A percentile compares a stretch with the other conserved stretches of the same genome.
phyloP scores from a whole-genome alignment of 2,888 invertebrate genomes.

The Nemapogon koenigi region DNA sequence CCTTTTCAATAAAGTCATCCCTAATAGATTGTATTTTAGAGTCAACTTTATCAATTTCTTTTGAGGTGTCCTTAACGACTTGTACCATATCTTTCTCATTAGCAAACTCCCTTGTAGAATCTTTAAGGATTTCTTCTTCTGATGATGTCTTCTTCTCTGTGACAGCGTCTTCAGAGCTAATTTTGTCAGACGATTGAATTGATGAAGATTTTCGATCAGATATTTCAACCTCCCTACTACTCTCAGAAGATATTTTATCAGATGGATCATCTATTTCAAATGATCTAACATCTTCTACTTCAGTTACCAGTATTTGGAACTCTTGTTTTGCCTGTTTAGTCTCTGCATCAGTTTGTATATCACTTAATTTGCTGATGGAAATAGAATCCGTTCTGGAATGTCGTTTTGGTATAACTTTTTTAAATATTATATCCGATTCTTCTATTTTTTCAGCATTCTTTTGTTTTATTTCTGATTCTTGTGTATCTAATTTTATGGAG shows the following conservation, averaged over 20 bases:
- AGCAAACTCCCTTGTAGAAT: slow-evolving; percentile 15
- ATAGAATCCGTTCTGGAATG: slow-evolving; percentile 56
- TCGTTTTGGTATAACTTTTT: slow-evolving; percentile 52
- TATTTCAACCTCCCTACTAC: slow-evolving; percentile 56
- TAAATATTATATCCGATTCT: slow-evolving; percentile 35
- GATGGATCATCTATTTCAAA: slow-evolving; percentile 53
- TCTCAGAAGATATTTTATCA: slow-evolving; percentile 60
- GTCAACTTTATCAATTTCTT: slow-evolving; percentile 26
- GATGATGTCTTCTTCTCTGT: slow-evolving; percentile 59
- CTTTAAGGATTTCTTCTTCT: slow-evolving; percentile 41
- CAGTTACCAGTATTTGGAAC: slow-evolving; percentile 53
- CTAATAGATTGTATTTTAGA: slow-evolving; percentile 24
- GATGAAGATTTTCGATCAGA: slow-evolving; percentile 58
- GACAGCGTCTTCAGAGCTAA: slow-evolving; percentile 59
- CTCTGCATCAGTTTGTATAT: slow-evolving; percentile 38
- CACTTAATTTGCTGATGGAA: slow-evolving; percentile 48
- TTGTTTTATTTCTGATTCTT: slow-evolving; percentile 19
- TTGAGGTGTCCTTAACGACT: slow-evolving; percentile 20
- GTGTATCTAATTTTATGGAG: slow-evolving; percentile 38
- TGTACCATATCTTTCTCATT: slow-evolving; percentile 22
- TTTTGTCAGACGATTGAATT: slow-evolving; percentile 56
- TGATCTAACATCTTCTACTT: slow-evolving; percentile 52
- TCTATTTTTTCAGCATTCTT: slow-evolving; percentile 27
- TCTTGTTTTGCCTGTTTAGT: slow-evolving; percentile 39
- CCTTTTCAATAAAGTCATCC: slow-evolving; percentile 33